phyloP scores from a whole-genome alignment of 2,888 invertebrate genomes.

The Liodrosophila aerea region DNA sequence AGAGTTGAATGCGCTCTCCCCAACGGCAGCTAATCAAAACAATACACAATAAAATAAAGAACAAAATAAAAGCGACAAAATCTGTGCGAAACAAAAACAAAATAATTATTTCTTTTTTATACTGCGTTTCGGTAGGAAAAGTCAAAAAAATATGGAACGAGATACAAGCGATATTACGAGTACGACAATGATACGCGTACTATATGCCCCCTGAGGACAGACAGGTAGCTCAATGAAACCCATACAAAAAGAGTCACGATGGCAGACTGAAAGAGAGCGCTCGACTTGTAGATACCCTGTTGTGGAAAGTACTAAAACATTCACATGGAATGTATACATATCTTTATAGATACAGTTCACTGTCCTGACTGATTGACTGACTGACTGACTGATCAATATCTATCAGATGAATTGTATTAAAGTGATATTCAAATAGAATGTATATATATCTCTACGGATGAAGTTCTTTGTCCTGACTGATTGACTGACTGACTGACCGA shows the following conservation, averaged over 20 bases:
- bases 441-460: background rate
- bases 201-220: background rate
- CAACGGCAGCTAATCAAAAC: conserved; percentile 48
- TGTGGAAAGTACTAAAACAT: too few species aligned
- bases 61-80: conserved; percentile 10
- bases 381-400: too few species aligned
- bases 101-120: conserved; percentile 10
- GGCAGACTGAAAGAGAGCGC: too few species aligned
- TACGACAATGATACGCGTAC: conserved; percentile 27
- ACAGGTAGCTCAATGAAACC: conserved; percentile 26
- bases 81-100: conserved; percentile 16
- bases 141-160: conserved; percentile 1
- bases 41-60: conserved; percentile 9
- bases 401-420: too few species aligned
- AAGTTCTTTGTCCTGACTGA: too few species aligned
- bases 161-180: conserved; percentile 17
- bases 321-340: background rate
- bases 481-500: too few species aligned
- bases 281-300: background rate
- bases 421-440: background rate
- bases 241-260: background rate
- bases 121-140: conserved; percentile 14
- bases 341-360: too few species aligned
- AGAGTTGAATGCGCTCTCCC: conserved; percentile 52
- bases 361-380: too few species aligned